Base-by-base conservation (phyloP, 2,113 vertebrate genomes). In the Phoxinus phoxinus region DNA sequence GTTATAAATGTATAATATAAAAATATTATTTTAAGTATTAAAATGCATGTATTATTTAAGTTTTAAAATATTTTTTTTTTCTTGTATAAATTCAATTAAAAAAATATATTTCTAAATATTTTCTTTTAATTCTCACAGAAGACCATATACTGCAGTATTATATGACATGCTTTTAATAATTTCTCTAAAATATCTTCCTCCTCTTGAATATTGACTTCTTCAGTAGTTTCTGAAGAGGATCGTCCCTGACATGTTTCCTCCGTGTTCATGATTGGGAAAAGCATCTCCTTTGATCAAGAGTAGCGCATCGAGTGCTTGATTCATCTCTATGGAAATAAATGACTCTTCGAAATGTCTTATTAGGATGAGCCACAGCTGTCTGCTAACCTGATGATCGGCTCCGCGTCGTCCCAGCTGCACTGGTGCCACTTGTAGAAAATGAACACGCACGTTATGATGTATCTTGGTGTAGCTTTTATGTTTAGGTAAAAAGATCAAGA, bases 271-370 rank as follows among this genome's bases (percentile, higher is more conserved):
- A 12, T 44, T 30, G 15, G 15, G 1, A 27, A n/a, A 63, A 11
- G 3, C 78, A 61, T 44, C n/a, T 65, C 35, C 78, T 61, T 41
- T 80, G 35, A 63, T 80, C 35, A 63, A 44, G n/a, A 80, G 56
- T 23, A 46, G 37, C 1, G 2, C 78, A 41, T 25, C 17, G 76
- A 79, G 56, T 61, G 32, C 11, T 61, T 61, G 53, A 37, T 79
- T 79, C 32, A 80, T 80, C 78, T 80, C 8, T 80, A 63, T 80
- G 78, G 58, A 63, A 80, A 80, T 80, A 80, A 80, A 65, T 80
- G 2, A 46, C 78, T 80, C 35, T 25, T 61, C 23, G 46, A 80
- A 46, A 80, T 80, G 37, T 19, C 78, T 51, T 63, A 80, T 80
- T 44, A 80, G 65, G 58, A 65, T 63, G n/a, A 63, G 58, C 58